Evolutionary conservation across 1,140 invertebrate species (phyloP), one percentile per base, ranked within the genome.

Genomic region (Alviniconcha marisindica): DNA sequence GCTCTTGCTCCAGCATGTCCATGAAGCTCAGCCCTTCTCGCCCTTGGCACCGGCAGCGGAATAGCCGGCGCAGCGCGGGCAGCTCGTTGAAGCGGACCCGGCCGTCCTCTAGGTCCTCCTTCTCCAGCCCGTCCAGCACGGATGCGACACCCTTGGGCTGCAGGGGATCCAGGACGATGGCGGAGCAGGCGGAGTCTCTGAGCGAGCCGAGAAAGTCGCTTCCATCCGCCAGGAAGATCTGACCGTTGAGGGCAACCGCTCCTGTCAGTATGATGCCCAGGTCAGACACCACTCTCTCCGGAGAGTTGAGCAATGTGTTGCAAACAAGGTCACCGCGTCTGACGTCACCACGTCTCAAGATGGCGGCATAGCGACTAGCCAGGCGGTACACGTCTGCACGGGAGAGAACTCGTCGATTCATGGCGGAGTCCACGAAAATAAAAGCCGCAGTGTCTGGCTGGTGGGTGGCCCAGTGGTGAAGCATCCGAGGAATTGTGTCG

Each of bases 211-310:
- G 24, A 66, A 84, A 84, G 44, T 84, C 83, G 42, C 77, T 63
- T 42, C 84, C 84, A 83, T 85, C 84, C 5, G 84, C 33, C n/a
- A 77, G 84, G 14, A 85, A 56, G 14, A 85, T 60, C 60, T 85
- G 84, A 7, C 84, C 84, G 63, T 85, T 85, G 63, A 85, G 79
- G 14, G 81, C 71, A 28, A 54, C 28, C n/a, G 81, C 84, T 31
- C 84, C 84, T 10, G 84, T 54, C 18, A 83, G 33, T 0, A 44
- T 33, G 18, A 85, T 80, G 33, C 81, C 84, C 63, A 85, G 77
- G 7, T 85, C 84, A 42, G 76, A 73, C 21, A 85, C 40, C 42
- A 83, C 69, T 36, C 84, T 71, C 36, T 85, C 84, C 0, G 80
- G 66, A 5, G 76, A 85, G 77, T 85, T 85, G 33, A 81, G 84